Base-by-base conservation (phyloP, 2,113 vertebrate species). In the Mustelus asterias region DNA sequence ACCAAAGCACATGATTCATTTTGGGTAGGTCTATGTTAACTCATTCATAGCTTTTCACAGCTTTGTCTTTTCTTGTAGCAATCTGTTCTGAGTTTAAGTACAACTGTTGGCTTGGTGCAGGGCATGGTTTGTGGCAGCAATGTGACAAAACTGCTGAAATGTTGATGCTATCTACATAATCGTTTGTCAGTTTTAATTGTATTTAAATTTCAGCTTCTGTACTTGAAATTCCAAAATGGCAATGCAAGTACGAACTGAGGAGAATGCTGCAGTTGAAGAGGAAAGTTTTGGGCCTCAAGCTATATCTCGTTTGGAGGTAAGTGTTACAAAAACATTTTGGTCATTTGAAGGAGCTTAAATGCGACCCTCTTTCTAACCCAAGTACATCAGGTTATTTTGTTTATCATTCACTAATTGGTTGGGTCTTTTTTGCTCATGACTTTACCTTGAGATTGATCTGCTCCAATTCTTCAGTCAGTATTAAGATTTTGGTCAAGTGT, bases 271-370 rank as follows among this genome's bases (percentile, higher is more conserved):
- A 9, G 97, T 98, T 0, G 99, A 99, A 96, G 99, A 99, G 16
- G 99, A 99, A 96, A 98, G 96, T 97, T 99, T 98, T 96, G 99
- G 99, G 0, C 99, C 99, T 0, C 99, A 99, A 96, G 98, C 98
- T 22, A 96, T 99, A 76, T 97, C 97, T 78, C 97, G 98, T 96
- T 95, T 99, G 78, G 99, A 99, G 98, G 99, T 99, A 96, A 96
- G 37, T 72, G 41, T 69, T 48, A 76, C 72, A 13, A n/a, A 76
- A 67, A 76, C 33, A 10, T 2, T 29, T 76, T 76, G 1, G 33
- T 33, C 9, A 2, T 76, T 76, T 76, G 72, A 83, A 83, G 80
- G 80, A 83, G 18, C 16, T 83, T 41, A 44, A 83, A 83, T 83
- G 37, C 20, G 80, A 80, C 14, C 13, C 37, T 44, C 8, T 83